Base-by-base conservation (phyloP, 1,140 invertebrate genomes). In the Pseudomyrmex flavicornis region DNA sequence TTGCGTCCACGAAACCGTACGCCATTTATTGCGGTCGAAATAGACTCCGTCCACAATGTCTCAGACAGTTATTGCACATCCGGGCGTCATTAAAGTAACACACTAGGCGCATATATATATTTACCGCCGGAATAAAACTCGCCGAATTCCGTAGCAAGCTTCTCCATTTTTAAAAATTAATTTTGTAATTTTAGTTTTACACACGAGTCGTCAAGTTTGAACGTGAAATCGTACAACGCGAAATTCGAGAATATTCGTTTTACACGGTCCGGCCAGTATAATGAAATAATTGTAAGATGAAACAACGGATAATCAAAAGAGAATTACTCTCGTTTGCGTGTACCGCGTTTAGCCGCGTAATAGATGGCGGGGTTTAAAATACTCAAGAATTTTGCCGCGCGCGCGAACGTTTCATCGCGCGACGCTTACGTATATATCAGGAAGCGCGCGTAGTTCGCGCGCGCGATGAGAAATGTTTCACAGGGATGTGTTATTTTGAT, bases 401-500 rank as follows among this genome's bases (percentile, higher is more conserved):
- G 48, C 52, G 46, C 70, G 7, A 44, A n/a, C 65, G 35, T 68
- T 56, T 52, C 66, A 44, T n/a, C 68, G 52, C 50, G 75, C 35
- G 48, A 35, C 35, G 52, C 54, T 48, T 46, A 66, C 76, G 48
- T 70, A 70, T 44, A 35, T 69, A 69, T 79, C 65, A 69, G 52
- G 5, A 22, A 17, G 44, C 13, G 35, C 66, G 58, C 9, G 20
- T 20, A n/a, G 9, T 8, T 13, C 13, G 62, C 20, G 54, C 52
- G 20, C 15, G 22, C 46, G 44, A 79, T 59, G 76, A 79, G 54
- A 15, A 79, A 79, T 70, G 76, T 70, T 70, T 50, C 44, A 66
- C 44, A 66, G 44, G 66, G 66, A 72, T 80, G 76, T 72, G 66
- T 80, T 80, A 72, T 50, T 72, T 80, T 80, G 76, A 80, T 80